These are phyloP conservation scores for Ahaetulla prasina DNA, from an alignment of 2,113 vertebrate genomes.

Conservation along the genomic window DNA sequence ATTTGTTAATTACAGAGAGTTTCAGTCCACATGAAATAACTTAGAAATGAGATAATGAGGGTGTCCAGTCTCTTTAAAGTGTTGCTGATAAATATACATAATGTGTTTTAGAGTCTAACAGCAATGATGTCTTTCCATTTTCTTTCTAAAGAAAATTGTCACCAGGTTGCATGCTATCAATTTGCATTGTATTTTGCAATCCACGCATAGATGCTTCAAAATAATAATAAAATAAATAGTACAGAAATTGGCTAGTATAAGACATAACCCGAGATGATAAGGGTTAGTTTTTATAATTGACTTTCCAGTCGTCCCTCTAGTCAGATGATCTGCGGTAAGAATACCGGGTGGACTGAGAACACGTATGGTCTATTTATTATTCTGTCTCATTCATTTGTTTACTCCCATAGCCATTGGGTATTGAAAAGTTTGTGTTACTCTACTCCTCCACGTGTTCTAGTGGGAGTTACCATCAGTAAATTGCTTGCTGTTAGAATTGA, in stretches of 20 bases:
- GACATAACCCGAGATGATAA: constrained; percentile 1
- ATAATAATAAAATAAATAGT: background rate
- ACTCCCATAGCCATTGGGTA: background rate
- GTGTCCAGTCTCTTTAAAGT: background rate
- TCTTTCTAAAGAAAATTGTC: background rate
- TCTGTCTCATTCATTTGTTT: constrained; percentile 7
- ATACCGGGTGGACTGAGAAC: background rate
- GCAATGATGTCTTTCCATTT: background rate
- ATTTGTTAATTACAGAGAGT: background rate
- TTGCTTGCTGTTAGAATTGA: background rate
- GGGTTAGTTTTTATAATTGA: constrained; percentile 11
- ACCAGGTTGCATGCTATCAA: background rate
- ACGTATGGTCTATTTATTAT: constrained; percentile 9
- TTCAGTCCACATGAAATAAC: background rate
- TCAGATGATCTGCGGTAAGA: constrained; percentile 21
- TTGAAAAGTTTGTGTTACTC: constrained; percentile 1
- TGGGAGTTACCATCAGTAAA: background rate
- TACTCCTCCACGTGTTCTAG: background rate
- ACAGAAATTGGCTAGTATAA: background rate
- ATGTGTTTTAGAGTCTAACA: background rate
- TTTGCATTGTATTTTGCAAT: background rate
- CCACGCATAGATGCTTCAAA: background rate
- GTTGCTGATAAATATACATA: background rate
- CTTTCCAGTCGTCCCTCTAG: background rate
- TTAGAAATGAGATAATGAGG: background rate